Conservation (phyloP, 2,113 vertebrate genomes). For the Alexandromys fortis region DNA sequence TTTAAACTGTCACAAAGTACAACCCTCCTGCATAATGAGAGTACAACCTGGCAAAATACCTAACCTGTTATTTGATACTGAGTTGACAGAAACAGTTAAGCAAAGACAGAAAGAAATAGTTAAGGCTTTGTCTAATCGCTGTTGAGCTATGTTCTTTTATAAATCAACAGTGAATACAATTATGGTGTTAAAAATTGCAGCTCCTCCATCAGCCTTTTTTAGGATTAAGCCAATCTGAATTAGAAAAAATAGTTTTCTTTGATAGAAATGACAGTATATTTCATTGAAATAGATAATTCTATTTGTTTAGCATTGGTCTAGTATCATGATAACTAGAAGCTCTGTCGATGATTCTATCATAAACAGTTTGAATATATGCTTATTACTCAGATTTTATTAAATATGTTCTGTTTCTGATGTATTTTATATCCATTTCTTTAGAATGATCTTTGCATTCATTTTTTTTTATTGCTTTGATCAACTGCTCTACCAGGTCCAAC, state of each 20-base stretch:
- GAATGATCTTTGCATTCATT: neutral
- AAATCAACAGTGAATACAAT: neutral
- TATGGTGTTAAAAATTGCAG: neutral
- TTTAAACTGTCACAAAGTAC: constrained; percentile 25
- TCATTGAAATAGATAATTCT: neutral
- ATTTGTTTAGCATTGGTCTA: neutral
- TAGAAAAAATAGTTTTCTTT: neutral
- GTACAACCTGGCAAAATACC: neutral
- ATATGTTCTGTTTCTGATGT: neutral
- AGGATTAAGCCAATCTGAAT: neutral
- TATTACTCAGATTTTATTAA: neutral
- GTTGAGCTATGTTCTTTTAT: neutral
- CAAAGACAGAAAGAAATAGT: neutral
- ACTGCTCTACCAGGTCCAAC: neutral
- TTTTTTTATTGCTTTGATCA: neutral
- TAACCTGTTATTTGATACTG: neutral
- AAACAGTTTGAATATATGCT: neutral
- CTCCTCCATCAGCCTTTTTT: neutral
- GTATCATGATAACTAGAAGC: neutral
- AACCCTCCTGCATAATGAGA: neutral
- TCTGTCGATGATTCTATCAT: neutral
- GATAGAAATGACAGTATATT: neutral
- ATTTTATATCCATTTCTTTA: neutral
- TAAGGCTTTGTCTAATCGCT: neutral
- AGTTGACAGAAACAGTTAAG: neutral